Evolutionary conservation across 2,797 vertebrate species (phyloP), one percentile per base, ranked within the genome.

Genomic region (Microcaecilia unicolor): DNA sequence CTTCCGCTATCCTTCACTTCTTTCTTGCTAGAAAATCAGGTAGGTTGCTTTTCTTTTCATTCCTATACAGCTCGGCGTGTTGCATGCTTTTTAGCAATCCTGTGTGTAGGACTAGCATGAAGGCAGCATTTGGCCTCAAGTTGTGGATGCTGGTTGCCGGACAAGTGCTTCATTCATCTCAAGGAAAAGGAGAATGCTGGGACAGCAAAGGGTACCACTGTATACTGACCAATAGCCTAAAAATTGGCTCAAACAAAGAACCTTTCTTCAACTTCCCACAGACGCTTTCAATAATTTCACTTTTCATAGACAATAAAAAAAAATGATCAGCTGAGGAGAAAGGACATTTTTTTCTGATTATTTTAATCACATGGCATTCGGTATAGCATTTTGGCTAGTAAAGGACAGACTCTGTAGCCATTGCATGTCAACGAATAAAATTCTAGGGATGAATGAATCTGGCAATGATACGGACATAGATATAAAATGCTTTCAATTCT

Each of bases 251-350:
- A 71, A 76, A 98, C 92, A 98, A 98, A 93, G 91, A 81, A 70
- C 80, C 81, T 90, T 90, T 96, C 90, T 92, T 87, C 74, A 74
- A 67, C 84, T 86, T 89, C 92, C 93, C 76, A 93, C 91, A 75
- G 76, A 79, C 83, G 75, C 77, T 81, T 78, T 72, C 70, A 67
- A 69, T n/a, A 74, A 81, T 81, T 79, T 79, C 69, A 47, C 62
- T 76, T 75, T 72, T 69, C 43, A 44, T 62, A 27, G 56, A 53
- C 64, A 64, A 51, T 70, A 73, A 58, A 29, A 73, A 72, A 76
- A 66, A 53, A 58, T n/a, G n/a, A n/a, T 72, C 55, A 31, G 61
- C 34, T 2, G 2, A 17, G 9, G 58, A 70, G 70, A 73, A 67
- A 62, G 76, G 78, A 70, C 29, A 34, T 58, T 75, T 78, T n/a